Evolutionary conservation across 1,140 invertebrate species (phyloP), one percentile per base, ranked within the genome.

Genomic region (Lanistes nyassanus): DNA sequence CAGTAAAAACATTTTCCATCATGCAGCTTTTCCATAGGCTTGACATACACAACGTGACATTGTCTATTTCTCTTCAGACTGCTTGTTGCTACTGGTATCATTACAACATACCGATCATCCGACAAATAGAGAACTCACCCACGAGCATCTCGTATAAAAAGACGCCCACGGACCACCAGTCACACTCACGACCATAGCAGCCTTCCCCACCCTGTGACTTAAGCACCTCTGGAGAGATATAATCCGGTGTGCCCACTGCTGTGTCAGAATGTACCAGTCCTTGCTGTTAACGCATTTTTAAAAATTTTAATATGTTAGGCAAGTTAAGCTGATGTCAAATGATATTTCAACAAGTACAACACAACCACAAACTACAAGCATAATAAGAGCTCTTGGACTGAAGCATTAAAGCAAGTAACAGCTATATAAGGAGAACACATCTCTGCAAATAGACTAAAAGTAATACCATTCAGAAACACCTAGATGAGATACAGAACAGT

Each of bases 151-250:
- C 98, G 90, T 98, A 99, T 0, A 99, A 91, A 89, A 99, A 97
- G 68, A 99, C 97, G 56, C 98, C 98, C 23, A 99, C 97, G 23
- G 96, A 98, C 98, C 98, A 99, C 96, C 97, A 99, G 90, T 99
- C 98, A 90, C 98, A 99, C 89, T 99, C 98, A 53, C 95, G 90
- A 0, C 98, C 97, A 80, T 92, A 92, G 60, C 88, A 83, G 9
- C 97, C 96, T 86, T 97, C 95, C n/a, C 95, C 95, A 85, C 97
- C 97, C 90, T 99, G 97, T 9, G 97, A 98, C 87, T 98, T 95
- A 70, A 99, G 91, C 21, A 99, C 97, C 91, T 99, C 98, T 0
- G 98, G 98, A 56, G 97, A 98, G 82, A 99, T 99, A 85, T 99
- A 99, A 90, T 99, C 97, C 29, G 98, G 98, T 29, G 98, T 99